Percentiles rank a stretch among this genome's conserved stretches.
Evolutionary conservation across 92 coral and sea anemone genomes (phyloP).

Genomic region (Meandrina meandrites): DNA sequence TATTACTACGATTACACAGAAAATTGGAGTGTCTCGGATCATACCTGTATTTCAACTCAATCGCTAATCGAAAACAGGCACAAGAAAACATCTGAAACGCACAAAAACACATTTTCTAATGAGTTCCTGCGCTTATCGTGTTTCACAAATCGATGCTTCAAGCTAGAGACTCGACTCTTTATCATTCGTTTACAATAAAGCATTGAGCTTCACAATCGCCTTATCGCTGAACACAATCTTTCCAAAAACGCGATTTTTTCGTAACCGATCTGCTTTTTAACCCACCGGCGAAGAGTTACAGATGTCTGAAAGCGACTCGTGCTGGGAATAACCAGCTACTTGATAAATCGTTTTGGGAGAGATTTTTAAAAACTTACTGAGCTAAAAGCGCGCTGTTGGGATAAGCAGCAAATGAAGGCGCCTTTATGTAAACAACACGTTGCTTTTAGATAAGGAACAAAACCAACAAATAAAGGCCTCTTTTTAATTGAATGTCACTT

Average conservation of each 20-base stretch:
- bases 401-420: neutral
- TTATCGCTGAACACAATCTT: neutral
- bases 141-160: slow-evolving; percentile 3
- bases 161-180: neutral
- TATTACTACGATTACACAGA: neutral
- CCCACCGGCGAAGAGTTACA: neutral
- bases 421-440: slow-evolving; percentile 4
- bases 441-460: neutral
- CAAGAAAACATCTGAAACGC: neutral
- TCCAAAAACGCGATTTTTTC: neutral
- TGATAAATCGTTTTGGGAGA: neutral
- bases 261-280: neutral
- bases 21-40: neutral
- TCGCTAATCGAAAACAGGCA: neutral
- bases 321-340: neutral
- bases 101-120: neutral
- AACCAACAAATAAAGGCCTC: neutral
- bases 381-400: neutral
- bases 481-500: neutral
- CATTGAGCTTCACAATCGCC: neutral
- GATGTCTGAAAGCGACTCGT: neutral
- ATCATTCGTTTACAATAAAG: slow-evolving; percentile 22
- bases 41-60: neutral
- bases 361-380: neutral
- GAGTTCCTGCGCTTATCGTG: slow-evolving; percentile 11